These are phyloP conservation scores for Hololepta plana DNA, from an alignment of 2,888 invertebrate genomes.

Conservation along the genomic window DNA sequence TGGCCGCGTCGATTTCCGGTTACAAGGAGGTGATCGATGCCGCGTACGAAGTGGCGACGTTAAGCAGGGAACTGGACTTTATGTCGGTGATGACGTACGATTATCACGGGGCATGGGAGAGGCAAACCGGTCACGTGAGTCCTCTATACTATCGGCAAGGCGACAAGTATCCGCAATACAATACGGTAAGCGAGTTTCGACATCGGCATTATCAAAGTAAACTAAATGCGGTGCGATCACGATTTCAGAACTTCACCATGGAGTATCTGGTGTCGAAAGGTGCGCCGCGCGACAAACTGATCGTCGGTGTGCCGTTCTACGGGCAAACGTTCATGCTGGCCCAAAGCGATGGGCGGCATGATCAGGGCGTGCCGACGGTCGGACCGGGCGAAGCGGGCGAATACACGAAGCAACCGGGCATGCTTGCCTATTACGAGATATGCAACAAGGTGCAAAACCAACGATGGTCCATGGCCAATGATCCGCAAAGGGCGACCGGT, in stretches of 20 bases:
- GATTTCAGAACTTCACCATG: constrained; percentile 65
- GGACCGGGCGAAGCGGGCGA: constrained; percentile 69
- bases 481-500: constrained; percentile 36
- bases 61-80: constrained; percentile 57
- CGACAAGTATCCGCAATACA: constrained; percentile 60
- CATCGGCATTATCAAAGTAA: too few species aligned
- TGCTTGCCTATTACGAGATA: constrained; percentile 75
- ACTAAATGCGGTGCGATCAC: too few species aligned
- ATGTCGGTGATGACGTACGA: constrained; percentile 78
- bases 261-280: constrained; percentile 56
- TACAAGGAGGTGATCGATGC: constrained; percentile 79
- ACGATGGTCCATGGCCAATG: constrained; percentile 36
- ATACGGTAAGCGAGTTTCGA: constrained; percentile 42
- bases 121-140: constrained; percentile 61
- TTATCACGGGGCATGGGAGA: constrained; percentile 82
- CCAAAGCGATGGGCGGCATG: constrained; percentile 19
- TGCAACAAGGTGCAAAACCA: constrained; percentile 51
- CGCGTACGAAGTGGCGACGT: constrained; percentile 59
- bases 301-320: constrained; percentile 71
- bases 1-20: constrained; percentile 74
- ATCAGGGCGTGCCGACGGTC: constrained; percentile 42
- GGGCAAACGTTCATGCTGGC: constrained; percentile 67
- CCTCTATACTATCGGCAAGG: constrained; percentile 47
- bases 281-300: constrained; percentile 57
- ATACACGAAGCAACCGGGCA: constrained; percentile 70